Evolutionary conservation across 2,888 invertebrate genomes (phyloP).

Genomic region (Hirudinaria manillensis): DNA sequence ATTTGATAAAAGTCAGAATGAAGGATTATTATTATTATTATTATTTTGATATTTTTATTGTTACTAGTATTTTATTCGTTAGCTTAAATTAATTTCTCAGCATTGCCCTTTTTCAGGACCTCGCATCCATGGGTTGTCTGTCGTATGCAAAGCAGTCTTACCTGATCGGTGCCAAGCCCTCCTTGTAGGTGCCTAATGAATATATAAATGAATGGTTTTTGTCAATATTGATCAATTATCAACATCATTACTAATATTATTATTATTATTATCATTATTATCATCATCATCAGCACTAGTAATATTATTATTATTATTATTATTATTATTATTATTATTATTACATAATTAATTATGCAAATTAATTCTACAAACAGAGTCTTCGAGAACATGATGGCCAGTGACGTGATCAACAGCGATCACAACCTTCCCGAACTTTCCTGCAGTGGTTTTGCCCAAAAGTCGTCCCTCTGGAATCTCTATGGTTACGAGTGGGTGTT

Average conservation of each 20-base stretch:
- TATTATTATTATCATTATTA: no score
- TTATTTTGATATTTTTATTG: conserved; percentile 1
- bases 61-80: not conserved
- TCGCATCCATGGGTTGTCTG: conserved; percentile 69
- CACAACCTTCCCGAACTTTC: conserved; percentile 75
- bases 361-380: conserved; percentile 45
- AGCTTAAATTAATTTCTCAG: not conserved
- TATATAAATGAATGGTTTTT: no score
- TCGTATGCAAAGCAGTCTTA: conserved; percentile 64
- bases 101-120: conserved; percentile 58
- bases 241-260: not conserved
- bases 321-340: no score
- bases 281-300: no score
- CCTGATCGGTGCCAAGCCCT: conserved; percentile 18
- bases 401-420: conserved; percentile 77
- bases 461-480: conserved; percentile 77
- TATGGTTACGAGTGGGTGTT: conserved; percentile 68
- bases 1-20: not conserved
- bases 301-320: no score
- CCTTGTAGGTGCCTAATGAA: conserved; percentile 5
- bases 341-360: not conserved
- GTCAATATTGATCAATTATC: not conserved
- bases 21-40: not conserved
- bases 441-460: conserved; percentile 72
- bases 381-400: conserved; percentile 71